Conservation (phyloP, 2,888 invertebrate genomes). For the Drosophila fungiperda region DNA sequence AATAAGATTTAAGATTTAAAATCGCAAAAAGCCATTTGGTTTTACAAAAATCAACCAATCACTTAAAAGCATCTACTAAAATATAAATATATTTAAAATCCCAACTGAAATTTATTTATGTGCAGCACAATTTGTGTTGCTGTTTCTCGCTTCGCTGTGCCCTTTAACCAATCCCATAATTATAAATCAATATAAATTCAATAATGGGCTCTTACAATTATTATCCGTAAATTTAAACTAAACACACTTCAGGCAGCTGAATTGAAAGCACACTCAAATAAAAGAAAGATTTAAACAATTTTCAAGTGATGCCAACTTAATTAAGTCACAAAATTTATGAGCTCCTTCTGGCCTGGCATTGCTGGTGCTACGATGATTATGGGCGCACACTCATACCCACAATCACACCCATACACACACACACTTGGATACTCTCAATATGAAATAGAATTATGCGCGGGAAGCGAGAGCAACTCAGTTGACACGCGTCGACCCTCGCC, state of each 20-base stretch:
- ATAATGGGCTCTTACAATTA: constrained; percentile 74
- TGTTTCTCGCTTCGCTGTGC: not conserved
- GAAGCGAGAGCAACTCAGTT: constrained; percentile 62
- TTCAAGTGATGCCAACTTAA: constrained; percentile 81
- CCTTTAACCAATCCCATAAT: constrained; percentile 50
- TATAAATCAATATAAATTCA: constrained; percentile 73
- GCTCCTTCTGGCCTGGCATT: constrained; percentile 58
- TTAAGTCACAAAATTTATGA: constrained; percentile 83
- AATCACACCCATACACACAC: constrained; percentile 29
- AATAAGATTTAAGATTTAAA: not conserved
- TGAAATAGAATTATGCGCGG: constrained; percentile 60
- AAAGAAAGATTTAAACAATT: constrained; percentile 65
- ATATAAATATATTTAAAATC: not conserved
- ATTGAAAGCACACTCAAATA: constrained; percentile 33
- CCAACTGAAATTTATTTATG: not conserved
- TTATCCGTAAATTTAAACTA: constrained; percentile 65
- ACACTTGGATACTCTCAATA: constrained; percentile 38
- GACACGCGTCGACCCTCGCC: constrained; percentile 69
- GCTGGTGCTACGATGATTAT: constrained; percentile 43
- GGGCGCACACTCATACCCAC: constrained; percentile 21
- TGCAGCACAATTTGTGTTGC: constrained; percentile 16
- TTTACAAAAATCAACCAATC: not conserved
- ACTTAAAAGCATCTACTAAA: not conserved
- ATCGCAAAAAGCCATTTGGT: not conserved
- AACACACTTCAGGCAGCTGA: constrained; percentile 38